A percentile compares a stretch with the other conserved stretches of the same genome.
Evolutionary conservation across 2,113 vertebrate genomes (phyloP).

Genomic region (Condylura cristata): DNA sequence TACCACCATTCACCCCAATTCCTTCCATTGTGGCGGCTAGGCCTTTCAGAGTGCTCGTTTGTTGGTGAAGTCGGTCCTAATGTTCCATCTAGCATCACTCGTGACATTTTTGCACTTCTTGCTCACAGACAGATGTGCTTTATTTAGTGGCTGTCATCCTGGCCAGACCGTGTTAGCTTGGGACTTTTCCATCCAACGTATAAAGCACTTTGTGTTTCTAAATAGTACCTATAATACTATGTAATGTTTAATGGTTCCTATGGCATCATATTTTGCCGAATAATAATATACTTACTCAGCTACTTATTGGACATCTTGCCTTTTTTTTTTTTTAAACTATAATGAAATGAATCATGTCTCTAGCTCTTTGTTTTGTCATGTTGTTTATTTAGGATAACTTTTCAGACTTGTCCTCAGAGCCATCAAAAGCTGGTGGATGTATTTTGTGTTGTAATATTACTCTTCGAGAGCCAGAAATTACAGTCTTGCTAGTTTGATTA

Average conservation of each 20-base stretch:
- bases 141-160: background rate
- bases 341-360: background rate
- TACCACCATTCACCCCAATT: too few relatives aligned
- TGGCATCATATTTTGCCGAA: background rate
- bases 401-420: background rate
- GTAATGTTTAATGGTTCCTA: background rate
- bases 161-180: background rate
- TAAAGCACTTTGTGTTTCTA: background rate
- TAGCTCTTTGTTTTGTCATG: background rate
- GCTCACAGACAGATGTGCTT: background rate
- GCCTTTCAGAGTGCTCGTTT: too few relatives aligned
- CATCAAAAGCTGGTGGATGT: background rate
- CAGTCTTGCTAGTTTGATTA: background rate
- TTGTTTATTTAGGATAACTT: background rate
- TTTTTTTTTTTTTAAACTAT: background rate
- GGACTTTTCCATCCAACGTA: background rate
- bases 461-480: background rate
- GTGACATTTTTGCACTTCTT: background rate
- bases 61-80: too few relatives aligned
- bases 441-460: background rate
- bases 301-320: background rate
- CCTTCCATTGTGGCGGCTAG: too few relatives aligned
- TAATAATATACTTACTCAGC: background rate
- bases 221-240: background rate
- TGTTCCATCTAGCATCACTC: too few relatives aligned